These are phyloP conservation scores for Porites evermanni DNA, from an alignment of 92 coral and sea anemone genomes.

Conservation along the genomic window DNA sequence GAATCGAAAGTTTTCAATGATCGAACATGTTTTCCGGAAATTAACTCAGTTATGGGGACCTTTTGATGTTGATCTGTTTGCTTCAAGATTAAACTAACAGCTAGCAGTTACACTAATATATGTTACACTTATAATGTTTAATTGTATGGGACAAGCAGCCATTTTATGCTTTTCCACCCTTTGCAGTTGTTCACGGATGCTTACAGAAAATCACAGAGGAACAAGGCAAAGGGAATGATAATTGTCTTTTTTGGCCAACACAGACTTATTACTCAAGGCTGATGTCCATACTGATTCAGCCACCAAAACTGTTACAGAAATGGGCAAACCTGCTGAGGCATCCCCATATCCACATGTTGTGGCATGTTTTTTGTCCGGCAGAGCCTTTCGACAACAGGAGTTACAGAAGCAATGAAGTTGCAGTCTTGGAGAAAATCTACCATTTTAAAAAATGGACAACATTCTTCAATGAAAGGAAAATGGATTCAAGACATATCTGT, in stretches of 20 bases:
- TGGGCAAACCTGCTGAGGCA: conserved; percentile 39
- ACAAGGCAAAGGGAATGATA: conserved; percentile 47
- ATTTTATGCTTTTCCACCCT: conserved; percentile 50
- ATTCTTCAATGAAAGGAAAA: conserved; percentile 35
- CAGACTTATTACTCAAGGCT: conserved; percentile 22
- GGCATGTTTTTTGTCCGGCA: conserved; percentile 11
- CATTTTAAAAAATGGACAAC: conserved; percentile 28
- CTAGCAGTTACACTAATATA: not conserved
- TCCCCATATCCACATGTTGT: conserved; percentile 27
- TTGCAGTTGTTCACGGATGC: conserved; percentile 44
- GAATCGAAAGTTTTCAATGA: conserved; percentile 38
- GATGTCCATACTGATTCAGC: not conserved
- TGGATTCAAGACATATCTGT: conserved; percentile 44
- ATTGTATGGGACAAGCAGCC: conserved; percentile 11
- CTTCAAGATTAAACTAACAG: conserved; percentile 36
- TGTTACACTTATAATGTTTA: not conserved
- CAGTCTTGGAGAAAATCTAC: conserved; percentile 39
- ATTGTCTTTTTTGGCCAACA: conserved; percentile 43
- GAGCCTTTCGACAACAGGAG: conserved; percentile 43
- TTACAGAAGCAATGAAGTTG: conserved; percentile 24
- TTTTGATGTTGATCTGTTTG: conserved; percentile 35
- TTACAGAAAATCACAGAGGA: conserved; percentile 16
- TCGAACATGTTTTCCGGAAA: conserved; percentile 24
- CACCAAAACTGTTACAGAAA: conserved; percentile 31
- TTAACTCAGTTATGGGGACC: conserved; percentile 29